Conservation (phyloP, 2,888 invertebrate species). For the Nomada ruficornis region DNA sequence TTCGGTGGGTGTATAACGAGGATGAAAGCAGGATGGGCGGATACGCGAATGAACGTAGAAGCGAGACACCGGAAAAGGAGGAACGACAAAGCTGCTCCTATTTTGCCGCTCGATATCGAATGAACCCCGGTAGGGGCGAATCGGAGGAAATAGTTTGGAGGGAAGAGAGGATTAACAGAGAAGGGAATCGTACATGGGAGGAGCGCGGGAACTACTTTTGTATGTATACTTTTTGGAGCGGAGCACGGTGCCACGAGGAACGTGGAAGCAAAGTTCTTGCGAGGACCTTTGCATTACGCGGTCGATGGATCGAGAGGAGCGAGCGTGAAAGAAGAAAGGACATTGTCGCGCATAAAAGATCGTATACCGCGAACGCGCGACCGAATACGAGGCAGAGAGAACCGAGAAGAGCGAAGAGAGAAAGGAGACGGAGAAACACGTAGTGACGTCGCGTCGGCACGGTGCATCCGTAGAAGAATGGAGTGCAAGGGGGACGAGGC, state of each 20-base stretch:
- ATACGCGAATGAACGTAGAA: neutral
- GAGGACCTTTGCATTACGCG: neutral
- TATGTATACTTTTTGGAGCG: neutral
- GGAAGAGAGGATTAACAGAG: neutral
- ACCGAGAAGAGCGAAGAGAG: neutral
- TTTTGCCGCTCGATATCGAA: too few relatives aligned
- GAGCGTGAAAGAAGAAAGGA: constrained; percentile 50
- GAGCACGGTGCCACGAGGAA: neutral
- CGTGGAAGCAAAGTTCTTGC: neutral
- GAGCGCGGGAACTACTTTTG: neutral
- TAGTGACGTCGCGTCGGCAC: constrained; percentile 32
- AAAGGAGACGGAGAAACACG: constrained; percentile 41
- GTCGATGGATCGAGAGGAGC: neutral
- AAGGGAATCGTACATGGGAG: neutral
- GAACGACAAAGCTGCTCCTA: neutral
- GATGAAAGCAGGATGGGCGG: neutral
- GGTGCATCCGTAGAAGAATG: constrained; percentile 56
- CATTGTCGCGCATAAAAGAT: constrained; percentile 47
- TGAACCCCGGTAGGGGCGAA: too few relatives aligned
- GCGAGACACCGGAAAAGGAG: neutral
- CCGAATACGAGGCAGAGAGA: neutral
- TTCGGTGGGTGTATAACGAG: constrained; percentile 1
- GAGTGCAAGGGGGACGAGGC: constrained; percentile 50
- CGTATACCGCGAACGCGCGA: constrained; percentile 14
- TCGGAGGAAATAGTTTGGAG: neutral